A percentile compares a stretch with the other conserved stretches of the same genome.
Conservation (phyloP, 2,797 vertebrate species). For the Heliangelus exortis region DNA sequence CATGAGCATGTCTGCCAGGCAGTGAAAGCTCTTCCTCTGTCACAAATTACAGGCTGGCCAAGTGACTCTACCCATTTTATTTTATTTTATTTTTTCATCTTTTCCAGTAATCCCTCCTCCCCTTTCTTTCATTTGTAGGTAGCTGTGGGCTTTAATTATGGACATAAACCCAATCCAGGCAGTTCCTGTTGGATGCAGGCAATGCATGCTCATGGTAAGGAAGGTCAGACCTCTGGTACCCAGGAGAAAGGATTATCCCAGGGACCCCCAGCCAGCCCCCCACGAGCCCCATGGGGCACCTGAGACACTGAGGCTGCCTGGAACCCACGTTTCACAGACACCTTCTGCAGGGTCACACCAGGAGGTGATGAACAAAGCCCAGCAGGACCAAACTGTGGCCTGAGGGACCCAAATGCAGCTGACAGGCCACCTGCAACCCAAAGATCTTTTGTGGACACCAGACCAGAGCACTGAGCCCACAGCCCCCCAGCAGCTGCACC, state of each 20-base stretch:
- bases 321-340: background rate
- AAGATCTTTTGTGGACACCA: background rate
- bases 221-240: background rate
- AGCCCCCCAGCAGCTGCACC: background rate
- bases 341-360: background rate
- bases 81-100: background rate
- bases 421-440: background rate
- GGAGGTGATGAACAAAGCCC: background rate
- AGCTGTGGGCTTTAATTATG: background rate
- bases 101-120: background rate
- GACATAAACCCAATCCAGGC: background rate
- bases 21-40: background rate
- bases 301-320: fast-evolving
- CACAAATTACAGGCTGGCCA: background rate
- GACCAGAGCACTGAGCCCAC: background rate
- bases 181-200: background rate
- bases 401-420: background rate
- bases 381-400: background rate
- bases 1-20: background rate
- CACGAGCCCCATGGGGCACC: background rate
- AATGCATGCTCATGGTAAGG: fast-evolving
- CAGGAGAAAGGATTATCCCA: background rate
- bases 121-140: background rate
- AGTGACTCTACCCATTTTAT: background rate
- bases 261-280: no score